Evolutionary conservation across 92 coral and sea anemone genomes (phyloP).

Genomic region (Zoanthus sociatus): DNA sequence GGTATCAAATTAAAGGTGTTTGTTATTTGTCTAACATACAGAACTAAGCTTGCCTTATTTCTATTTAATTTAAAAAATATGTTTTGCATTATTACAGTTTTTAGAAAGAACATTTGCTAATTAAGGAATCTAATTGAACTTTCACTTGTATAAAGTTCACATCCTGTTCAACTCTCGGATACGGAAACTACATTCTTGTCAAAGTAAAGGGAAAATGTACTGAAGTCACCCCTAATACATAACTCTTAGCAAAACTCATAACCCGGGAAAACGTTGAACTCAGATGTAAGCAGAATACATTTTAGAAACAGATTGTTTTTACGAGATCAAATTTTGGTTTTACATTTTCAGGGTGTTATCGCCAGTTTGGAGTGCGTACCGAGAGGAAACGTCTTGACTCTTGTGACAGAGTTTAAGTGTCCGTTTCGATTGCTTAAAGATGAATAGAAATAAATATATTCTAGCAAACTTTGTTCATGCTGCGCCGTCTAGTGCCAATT

Average conservation of each 20-base stretch:
- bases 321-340: too few species aligned
- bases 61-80: conserved; percentile 21
- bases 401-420: not conserved
- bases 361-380: too few species aligned
- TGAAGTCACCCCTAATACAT: not conserved
- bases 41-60: conserved; percentile 23
- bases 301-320: not conserved
- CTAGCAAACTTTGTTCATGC: conserved; percentile 4
- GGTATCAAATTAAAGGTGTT: conserved; percentile 47
- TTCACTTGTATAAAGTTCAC: not conserved
- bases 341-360: too few species aligned
- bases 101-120: conserved; percentile 8
- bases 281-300: not conserved
- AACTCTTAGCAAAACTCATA: not conserved
- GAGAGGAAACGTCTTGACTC: not conserved
- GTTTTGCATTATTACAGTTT: conserved; percentile 19
- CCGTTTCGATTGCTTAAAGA: not conserved
- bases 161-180: not conserved
- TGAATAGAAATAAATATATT: conserved; percentile 22
- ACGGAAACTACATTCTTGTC: not conserved
- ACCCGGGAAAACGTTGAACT: not conserved
- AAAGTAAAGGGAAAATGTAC: not conserved
- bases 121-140: conserved; percentile 7
- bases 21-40: conserved; percentile 29
- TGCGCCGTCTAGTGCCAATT: conserved; percentile 31